Base-by-base conservation (phyloP, 2,797 vertebrate species). In the Centropyge bicolor region DNA sequence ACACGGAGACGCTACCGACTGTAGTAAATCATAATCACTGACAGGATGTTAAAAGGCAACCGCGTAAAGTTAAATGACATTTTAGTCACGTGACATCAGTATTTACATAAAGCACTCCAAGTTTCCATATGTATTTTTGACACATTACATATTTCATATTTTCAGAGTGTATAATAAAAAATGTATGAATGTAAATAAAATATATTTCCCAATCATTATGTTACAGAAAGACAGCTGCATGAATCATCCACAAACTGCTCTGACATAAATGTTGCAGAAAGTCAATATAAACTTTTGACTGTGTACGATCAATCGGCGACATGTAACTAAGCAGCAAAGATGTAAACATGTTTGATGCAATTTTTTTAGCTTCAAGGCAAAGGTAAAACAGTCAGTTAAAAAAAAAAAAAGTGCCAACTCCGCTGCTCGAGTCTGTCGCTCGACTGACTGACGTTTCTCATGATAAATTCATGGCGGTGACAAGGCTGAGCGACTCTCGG, bases 381-480 rank as follows among this genome's bases (percentile, higher is more conserved):
- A 77, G 46, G 61, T 76, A 54, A 77, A 84, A 75, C 36, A 64
- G 40, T 27, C 4, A 5, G 40, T 59, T 59, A 48, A 70, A 62
- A 75, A 46, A 31, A 46, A 46, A 54, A 22, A 61, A 76, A 68
- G 31, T 27, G 56, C 46, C 71, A 82, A 76, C 62, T 31, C 24
- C 49, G 71, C 76, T 70, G 65, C 69, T 46, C 27, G 85, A 88
- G 85, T 82, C 67, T 86, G 86, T 84, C 54, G 74, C 73, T 85
- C n/a, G 14, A 82, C 81, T 82, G 86, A 86, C 80, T 91, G 92
- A 90, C 85, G 78, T 72, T 65, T 64, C 86, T 93, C 88, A 93
- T 94, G 90, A 94, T 89, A 87, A 92, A 95, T 95, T 93, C 84
- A 93, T 92, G 87, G 77, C 67, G 43, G 80, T 90, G 86, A 90